These are phyloP conservation scores for Nothobranchius furzeri DNA, from an alignment of 2,113 vertebrate species.

Conservation along the genomic window DNA sequence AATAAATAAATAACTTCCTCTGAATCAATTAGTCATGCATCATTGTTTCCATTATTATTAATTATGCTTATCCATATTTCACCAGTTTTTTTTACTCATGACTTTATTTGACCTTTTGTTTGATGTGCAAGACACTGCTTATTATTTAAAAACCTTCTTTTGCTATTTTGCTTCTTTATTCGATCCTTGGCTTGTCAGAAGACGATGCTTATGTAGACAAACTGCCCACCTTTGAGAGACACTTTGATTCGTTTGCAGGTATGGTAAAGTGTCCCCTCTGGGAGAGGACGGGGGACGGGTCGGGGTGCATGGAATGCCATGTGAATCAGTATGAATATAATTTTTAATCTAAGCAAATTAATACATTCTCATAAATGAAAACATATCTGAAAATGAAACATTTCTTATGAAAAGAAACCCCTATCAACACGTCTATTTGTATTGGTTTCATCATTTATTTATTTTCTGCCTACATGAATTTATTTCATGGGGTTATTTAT, in stretches of 20 bases:
- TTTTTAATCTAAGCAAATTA: too few relatives aligned
- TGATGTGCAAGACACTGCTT: conserved; percentile 44
- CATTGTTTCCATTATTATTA: too few relatives aligned
- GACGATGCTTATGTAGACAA: conserved; percentile 92
- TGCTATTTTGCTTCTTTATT: conserved; percentile 67
- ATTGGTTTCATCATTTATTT: too few relatives aligned
- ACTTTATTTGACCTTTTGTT: not conserved
- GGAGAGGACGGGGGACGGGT: conserved; percentile 2
- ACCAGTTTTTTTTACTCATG: conserved; percentile 7
- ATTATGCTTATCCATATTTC: not conserved
- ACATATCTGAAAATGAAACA: not conserved
- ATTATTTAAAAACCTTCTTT: conserved; percentile 31
- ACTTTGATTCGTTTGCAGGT: conserved; percentile 88
- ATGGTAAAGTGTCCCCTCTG: conserved; percentile 69
- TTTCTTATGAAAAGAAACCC: too few relatives aligned
- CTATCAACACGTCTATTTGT: too few relatives aligned
- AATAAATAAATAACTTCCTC: not conserved
- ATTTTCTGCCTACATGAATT: not conserved
- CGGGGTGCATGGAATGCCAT: not conserved
- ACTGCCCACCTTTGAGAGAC: conserved; percentile 88
- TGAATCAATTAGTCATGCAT: too few relatives aligned
- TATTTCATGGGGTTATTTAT: not conserved
- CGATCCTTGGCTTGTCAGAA: conserved; percentile 84
- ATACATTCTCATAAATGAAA: not conserved
- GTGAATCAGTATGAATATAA: not conserved